phyloP scores from a whole-genome alignment of 2,113 vertebrate genomes.

The Podiceps cristatus region DNA sequence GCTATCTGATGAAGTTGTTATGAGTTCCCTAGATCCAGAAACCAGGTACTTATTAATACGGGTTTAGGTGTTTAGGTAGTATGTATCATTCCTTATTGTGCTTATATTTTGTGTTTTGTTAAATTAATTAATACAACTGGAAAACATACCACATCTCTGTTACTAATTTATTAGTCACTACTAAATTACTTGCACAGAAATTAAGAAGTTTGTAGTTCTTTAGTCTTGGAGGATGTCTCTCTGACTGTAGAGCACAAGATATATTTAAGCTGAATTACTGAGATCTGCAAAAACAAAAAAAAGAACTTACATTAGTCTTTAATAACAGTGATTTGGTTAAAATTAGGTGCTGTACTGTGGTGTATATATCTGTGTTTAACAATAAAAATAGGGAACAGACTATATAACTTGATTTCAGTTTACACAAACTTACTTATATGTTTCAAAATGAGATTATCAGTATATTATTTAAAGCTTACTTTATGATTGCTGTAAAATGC shows the following conservation, averaged over 20 bases:
- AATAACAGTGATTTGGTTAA: background rate
- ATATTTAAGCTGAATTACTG: background rate
- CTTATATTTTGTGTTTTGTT: background rate
- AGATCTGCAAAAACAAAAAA: background rate
- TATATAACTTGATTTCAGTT: background rate
- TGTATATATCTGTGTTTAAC: background rate
- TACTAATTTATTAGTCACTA: background rate
- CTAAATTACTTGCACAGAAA: background rate
- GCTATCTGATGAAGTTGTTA: conserved; percentile 79
- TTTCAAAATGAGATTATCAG: background rate
- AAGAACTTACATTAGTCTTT: background rate
- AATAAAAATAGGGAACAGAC: background rate
- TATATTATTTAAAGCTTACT: background rate
- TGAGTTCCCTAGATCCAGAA: conserved; percentile 88
- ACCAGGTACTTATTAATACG: conserved; percentile 81
- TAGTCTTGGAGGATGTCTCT: background rate
- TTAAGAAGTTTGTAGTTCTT: background rate
- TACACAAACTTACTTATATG: background rate
- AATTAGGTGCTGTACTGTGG: background rate
- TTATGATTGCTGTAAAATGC: background rate
- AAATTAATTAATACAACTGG: background rate
- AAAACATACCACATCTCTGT: background rate
- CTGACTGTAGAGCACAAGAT: background rate
- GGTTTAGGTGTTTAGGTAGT: background rate
- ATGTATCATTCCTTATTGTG: background rate